These are phyloP conservation scores for Agrilus mali DNA, from an alignment of 2,888 invertebrate species.

Conservation along the genomic window DNA sequence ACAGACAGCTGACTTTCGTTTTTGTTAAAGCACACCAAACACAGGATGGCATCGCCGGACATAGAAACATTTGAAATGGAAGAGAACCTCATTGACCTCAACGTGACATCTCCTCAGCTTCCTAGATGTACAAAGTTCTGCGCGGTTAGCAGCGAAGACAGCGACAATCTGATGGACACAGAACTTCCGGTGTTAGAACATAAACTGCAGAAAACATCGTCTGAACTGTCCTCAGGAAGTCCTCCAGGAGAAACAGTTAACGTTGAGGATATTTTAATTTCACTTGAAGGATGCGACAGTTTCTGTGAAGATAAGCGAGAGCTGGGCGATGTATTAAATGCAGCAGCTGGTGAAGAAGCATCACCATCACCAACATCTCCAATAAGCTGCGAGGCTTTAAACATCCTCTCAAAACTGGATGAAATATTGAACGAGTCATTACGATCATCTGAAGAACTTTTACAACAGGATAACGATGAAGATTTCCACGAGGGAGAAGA, in stretches of 20 bases:
- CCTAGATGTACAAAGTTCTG: constrained; percentile 13
- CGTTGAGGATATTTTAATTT: constrained; percentile 30
- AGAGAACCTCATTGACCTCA: constrained; percentile 29
- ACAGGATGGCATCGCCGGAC: constrained; percentile 13
- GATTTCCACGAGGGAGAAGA: constrained; percentile 34
- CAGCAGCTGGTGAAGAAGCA: neutral
- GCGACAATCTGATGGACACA: constrained; percentile 28
- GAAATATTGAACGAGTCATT: constrained; percentile 44
- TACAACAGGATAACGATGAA: constrained; percentile 20
- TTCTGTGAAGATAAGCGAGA: neutral
- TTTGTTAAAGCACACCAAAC: no score
- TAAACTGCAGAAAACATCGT: constrained; percentile 24
- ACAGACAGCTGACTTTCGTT: no score
- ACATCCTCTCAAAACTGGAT: constrained; percentile 45
- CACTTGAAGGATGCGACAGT: constrained; percentile 22
- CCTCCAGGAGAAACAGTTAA: constrained; percentile 18
- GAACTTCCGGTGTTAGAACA: constrained; percentile 29
- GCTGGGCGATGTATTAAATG: constrained; percentile 2
- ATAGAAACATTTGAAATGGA: constrained; percentile 9
- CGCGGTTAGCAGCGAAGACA: constrained; percentile 12
- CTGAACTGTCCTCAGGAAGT: constrained; percentile 4
- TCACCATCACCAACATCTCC: constrained; percentile 4
- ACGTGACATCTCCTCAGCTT: constrained; percentile 25
- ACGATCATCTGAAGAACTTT: constrained; percentile 32
- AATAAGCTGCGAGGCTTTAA: constrained; percentile 31